Percentiles rank a stretch among this genome's conserved stretches.
Conservation (phyloP, 2,797 vertebrate species). For the Sibirionetta formosa region DNA sequence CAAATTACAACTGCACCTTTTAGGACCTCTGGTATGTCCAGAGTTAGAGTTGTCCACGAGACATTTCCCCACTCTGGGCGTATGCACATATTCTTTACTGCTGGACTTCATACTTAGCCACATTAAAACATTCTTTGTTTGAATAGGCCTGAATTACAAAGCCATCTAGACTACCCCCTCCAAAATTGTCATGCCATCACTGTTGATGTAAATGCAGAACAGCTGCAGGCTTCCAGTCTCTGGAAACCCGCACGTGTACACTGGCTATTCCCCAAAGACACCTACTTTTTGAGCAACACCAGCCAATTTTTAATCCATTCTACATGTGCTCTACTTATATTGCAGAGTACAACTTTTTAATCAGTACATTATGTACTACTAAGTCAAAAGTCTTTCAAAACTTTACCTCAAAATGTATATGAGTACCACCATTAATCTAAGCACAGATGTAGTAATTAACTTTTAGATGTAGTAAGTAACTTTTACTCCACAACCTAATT, state of each 20-base stretch:
- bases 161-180: background rate
- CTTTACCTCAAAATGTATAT: background rate
- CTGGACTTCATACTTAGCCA: background rate
- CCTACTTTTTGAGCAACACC: background rate
- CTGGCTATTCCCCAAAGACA: background rate
- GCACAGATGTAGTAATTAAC: background rate
- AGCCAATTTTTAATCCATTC: background rate
- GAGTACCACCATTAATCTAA: background rate
- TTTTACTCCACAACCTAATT: too few relatives aligned
- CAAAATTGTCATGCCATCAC: fast-evolving
- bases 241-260: background rate
- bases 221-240: background rate
- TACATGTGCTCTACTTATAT: background rate
- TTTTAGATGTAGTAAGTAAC: background rate
- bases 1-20: too few relatives aligned
- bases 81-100: background rate
- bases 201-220: background rate
- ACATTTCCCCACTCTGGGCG: background rate
- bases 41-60: background rate
- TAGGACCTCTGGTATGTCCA: fast-evolving
- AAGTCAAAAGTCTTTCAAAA: background rate
- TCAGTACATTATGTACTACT: background rate
- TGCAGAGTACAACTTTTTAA: background rate
- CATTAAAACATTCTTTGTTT: background rate
- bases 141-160: background rate